Conservation (phyloP, 1,140 invertebrate species). For the Drosophila parabipectinata region DNA sequence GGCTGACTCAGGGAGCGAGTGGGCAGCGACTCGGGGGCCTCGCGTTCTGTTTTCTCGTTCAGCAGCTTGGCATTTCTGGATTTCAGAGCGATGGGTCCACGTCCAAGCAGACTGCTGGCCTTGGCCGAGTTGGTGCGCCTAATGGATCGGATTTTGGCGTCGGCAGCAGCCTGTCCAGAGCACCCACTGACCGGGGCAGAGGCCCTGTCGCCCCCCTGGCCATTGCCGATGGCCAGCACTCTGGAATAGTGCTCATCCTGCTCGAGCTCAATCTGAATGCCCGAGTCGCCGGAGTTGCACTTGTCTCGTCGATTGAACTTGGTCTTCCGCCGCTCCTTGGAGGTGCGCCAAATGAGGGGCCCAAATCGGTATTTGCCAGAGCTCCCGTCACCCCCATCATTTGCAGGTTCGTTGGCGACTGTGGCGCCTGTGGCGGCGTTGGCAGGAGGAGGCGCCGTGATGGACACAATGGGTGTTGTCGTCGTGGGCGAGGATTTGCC, state of each 20-base stretch:
- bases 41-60: constrained; percentile 47
- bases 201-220: constrained; percentile 1
- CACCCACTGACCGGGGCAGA: neutral
- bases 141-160: constrained; percentile 53
- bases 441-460: constrained; percentile 27
- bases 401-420: neutral
- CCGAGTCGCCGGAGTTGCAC: constrained; percentile 91
- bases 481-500: constrained; percentile 71
- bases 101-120: constrained; percentile 53
- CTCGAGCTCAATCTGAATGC: constrained; percentile 89
- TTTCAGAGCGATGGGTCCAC: constrained; percentile 32
- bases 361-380: constrained; percentile 86
- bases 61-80: constrained; percentile 49
- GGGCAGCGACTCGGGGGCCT: constrained; percentile 85
- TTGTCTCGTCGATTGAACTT: constrained; percentile 89
- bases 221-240: constrained; percentile 9
- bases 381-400: constrained; percentile 33
- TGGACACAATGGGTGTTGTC: constrained; percentile 82
- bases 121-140: constrained; percentile 78
- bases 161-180: constrained; percentile 15
- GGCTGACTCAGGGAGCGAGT: constrained; percentile 90
- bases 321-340: constrained; percentile 89
- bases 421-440: neutral
- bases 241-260: constrained; percentile 76
- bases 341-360: constrained; percentile 89